A percentile compares a stretch with the other conserved stretches of the same genome.
These are phyloP conservation scores for Calameuta pallipes DNA, from an alignment of 2,888 invertebrate genomes.

Conservation along the genomic window DNA sequence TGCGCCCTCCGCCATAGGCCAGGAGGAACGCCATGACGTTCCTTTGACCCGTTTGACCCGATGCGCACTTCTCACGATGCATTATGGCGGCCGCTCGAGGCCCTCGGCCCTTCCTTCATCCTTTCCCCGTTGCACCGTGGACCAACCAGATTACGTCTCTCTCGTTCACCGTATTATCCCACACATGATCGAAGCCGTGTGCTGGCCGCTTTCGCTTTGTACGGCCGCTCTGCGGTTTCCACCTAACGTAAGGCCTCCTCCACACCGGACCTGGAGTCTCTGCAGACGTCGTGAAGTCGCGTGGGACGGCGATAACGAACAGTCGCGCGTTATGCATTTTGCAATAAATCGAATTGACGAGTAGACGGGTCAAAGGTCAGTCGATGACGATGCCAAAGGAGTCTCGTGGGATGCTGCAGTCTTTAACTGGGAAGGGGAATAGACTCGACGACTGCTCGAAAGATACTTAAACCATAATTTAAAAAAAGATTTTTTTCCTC, in stretches of 20 bases:
- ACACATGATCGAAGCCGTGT: slow-evolving; percentile 52
- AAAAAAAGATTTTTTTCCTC: slow-evolving; percentile 43
- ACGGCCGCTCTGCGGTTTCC: slow-evolving; percentile 43
- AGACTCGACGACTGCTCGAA: too few relatives aligned
- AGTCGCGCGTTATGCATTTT: too few relatives aligned
- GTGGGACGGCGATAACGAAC: background rate
- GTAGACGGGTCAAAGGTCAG: too few relatives aligned
- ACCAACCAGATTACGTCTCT: slow-evolving; percentile 60
- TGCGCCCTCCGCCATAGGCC: slow-evolving; percentile 53
- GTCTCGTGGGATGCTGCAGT: too few relatives aligned
- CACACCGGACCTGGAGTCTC: slow-evolving; percentile 27
- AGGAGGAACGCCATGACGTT: slow-evolving; percentile 60
- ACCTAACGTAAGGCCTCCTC: slow-evolving; percentile 39
- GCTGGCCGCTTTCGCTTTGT: slow-evolving; percentile 41
- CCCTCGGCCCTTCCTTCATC: slow-evolving; percentile 60
- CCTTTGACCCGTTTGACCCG: slow-evolving; percentile 64
- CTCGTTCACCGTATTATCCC: slow-evolving; percentile 57
- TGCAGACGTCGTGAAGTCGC: background rate
- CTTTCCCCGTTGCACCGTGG: slow-evolving; percentile 56
- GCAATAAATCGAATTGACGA: too few relatives aligned
- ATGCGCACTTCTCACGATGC: slow-evolving; percentile 63
- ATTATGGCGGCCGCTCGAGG: slow-evolving; percentile 59
- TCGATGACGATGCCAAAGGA: too few relatives aligned
- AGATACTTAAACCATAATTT: too few relatives aligned
- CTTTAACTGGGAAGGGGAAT: too few relatives aligned